phyloP scores from a whole-genome alignment of 2,888 invertebrate species.

The Lepidocyrtinus sp. region DNA sequence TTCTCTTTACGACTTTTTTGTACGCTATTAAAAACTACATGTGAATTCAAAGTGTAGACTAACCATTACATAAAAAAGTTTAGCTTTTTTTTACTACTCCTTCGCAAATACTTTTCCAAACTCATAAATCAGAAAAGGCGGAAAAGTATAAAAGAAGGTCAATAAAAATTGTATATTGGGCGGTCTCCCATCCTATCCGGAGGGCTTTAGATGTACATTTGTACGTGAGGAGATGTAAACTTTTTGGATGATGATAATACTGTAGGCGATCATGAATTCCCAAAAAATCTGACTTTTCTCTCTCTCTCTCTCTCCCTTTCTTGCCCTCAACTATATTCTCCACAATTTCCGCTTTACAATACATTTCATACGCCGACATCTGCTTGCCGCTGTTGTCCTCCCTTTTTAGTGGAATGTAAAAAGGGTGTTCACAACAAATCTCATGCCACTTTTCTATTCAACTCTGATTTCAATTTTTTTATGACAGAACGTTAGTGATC shows the following conservation, averaged over 20 bases:
- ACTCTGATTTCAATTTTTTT: constrained; percentile 15
- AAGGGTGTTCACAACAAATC: background rate
- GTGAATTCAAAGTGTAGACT: background rate
- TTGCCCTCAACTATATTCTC: too few relatives aligned
- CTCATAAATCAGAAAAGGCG: constrained; percentile 65
- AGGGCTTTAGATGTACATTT: too few relatives aligned
- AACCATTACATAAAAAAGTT: background rate
- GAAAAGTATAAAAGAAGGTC: constrained; percentile 54
- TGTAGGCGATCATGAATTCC: constrained; percentile 9
- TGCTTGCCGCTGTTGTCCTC: constrained; percentile 21
- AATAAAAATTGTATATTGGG: constrained; percentile 34
- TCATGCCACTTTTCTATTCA: constrained; percentile 17
- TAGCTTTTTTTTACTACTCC: constrained; percentile 31
- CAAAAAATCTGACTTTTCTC: constrained; percentile 10
- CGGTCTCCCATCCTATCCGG: background rate
- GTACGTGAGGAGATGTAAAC: constrained; percentile 54
- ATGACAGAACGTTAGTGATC: constrained; percentile 8
- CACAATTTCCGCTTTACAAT: background rate
- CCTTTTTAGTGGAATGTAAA: background rate
- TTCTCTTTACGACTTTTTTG: background rate
- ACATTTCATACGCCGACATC: constrained; percentile 41
- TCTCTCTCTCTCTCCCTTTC: too few relatives aligned
- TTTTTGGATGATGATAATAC: constrained; percentile 36
- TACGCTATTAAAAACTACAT: background rate
- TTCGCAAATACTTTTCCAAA: constrained; percentile 39